phyloP scores from a whole-genome alignment of 2,797 vertebrate species.

The Falco biarmicus region DNA sequence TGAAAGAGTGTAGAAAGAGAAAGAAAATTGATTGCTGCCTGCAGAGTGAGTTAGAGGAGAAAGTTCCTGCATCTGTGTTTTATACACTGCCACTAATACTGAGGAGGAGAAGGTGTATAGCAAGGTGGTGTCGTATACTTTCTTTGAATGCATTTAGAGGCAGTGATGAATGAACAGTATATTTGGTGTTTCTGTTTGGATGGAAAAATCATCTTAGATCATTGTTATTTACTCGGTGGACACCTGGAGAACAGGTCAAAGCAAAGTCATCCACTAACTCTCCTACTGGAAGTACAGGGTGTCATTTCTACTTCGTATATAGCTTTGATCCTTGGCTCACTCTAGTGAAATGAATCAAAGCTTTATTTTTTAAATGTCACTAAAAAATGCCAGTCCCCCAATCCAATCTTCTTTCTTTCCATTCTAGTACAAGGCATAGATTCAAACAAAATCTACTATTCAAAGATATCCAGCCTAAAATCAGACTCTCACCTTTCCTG shows the following conservation, averaged over 20 bases:
- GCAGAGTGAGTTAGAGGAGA: slow-evolving; percentile 42
- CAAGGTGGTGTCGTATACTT: neutral
- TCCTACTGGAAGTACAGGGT: neutral
- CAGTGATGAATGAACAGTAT: slow-evolving; percentile 58
- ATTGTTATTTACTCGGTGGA: slow-evolving; percentile 17
- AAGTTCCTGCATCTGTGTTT: neutral
- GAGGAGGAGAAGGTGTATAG: neutral
- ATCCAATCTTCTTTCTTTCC: neutral
- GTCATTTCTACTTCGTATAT: neutral
- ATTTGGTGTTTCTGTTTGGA: neutral
- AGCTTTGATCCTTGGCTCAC: slow-evolving; percentile 8
- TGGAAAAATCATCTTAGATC: slow-evolving; percentile 34
- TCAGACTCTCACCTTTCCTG: neutral
- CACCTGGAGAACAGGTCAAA: slow-evolving; percentile 27
- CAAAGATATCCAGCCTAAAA: neutral
- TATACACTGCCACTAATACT: neutral
- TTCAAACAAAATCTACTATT: neutral
- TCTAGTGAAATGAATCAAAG: neutral
- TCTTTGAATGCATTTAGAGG: slow-evolving; percentile 36
- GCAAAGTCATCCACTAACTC: slow-evolving; percentile 21
- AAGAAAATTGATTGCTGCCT: slow-evolving; percentile 39
- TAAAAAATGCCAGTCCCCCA: neutral
- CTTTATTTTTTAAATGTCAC: slow-evolving; percentile 11
- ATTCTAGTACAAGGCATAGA: neutral
- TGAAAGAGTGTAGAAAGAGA: slow-evolving; percentile 1